These are phyloP conservation scores for Ceratina calcarata DNA, from an alignment of 1,140 invertebrate species.

Conservation along the genomic window DNA sequence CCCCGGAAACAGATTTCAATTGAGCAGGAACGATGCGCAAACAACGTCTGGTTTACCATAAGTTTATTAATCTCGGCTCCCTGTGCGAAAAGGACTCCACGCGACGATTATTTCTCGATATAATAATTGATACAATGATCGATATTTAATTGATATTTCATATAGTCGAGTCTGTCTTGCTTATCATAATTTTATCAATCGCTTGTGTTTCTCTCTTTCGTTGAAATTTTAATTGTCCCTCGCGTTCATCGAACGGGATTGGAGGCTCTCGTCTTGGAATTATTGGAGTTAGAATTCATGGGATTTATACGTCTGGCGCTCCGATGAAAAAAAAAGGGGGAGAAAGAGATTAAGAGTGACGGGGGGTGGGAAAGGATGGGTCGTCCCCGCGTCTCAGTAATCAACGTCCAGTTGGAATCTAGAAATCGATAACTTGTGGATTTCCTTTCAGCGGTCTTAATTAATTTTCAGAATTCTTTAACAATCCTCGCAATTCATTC, in stretches of 20 bases:
- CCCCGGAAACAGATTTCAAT: slow-evolving; percentile 22
- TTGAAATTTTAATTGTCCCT: too few species aligned
- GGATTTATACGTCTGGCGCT: slow-evolving; percentile 1
- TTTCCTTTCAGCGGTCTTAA: slow-evolving; percentile 25
- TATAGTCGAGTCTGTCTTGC: too few species aligned
- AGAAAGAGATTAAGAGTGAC: neutral
- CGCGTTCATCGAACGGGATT: too few species aligned
- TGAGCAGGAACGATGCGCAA: slow-evolving; percentile 9
- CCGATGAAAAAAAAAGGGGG: neutral
- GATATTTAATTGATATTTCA: too few species aligned
- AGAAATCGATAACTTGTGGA: slow-evolving; percentile 15
- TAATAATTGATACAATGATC: neutral
- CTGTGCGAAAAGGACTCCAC: neutral
- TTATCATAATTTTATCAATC: too few species aligned
- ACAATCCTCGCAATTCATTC: too few species aligned
- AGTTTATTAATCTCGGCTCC: slow-evolving; percentile 7
- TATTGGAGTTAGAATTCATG: neutral
- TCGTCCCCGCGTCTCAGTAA: neutral
- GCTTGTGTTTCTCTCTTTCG: too few species aligned
- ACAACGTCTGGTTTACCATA: slow-evolving; percentile 4
- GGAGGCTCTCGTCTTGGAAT: neutral
- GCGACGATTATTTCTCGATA: neutral
- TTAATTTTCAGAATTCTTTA: slow-evolving; percentile 23
- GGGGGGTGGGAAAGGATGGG: neutral
- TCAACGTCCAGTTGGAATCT: slow-evolving; percentile 24